phyloP scores from a whole-genome alignment of 2,888 invertebrate genomes.

The Drosophila meridionalis region DNA sequence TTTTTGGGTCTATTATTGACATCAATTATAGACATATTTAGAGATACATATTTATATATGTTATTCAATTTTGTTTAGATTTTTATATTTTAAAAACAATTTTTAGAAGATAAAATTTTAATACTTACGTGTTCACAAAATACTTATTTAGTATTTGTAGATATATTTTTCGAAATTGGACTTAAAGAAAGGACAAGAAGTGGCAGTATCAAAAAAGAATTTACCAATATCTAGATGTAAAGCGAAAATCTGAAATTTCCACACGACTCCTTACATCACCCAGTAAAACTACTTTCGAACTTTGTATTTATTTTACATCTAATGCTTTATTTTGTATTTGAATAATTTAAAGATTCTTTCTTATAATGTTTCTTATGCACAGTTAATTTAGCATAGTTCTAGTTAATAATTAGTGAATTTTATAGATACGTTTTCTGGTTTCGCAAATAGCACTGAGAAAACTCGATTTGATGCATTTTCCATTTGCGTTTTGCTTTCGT shows the following conservation, averaged over 20 bases:
- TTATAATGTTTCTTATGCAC: slow-evolving; percentile 61
- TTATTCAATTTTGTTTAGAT: no score
- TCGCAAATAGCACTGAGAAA: slow-evolving; percentile 16
- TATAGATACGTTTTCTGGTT: slow-evolving; percentile 33
- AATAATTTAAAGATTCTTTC: slow-evolving; percentile 65
- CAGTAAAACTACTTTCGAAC: slow-evolving; percentile 27
- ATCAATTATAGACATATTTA: no score
- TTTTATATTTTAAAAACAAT: no score
- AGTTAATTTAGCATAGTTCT: slow-evolving; percentile 68
- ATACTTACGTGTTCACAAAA: no score
- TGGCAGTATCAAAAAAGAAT: no score
- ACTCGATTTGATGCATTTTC: slow-evolving; percentile 28
- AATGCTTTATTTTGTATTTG: slow-evolving; percentile 78
- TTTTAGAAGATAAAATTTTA: no score
- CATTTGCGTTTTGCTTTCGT: slow-evolving; percentile 16
- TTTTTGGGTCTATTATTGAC: no score
- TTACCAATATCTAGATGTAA: neutral
- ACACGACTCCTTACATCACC: neutral
- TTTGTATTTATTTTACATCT: slow-evolving; percentile 69
- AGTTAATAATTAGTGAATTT: slow-evolving; percentile 67
- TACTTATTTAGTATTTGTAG: no score
- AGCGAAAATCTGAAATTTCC: neutral
- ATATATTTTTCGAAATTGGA: no score
- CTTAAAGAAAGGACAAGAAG: no score
- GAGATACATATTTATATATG: no score